Conservation (phyloP, 2,113 vertebrate genomes). For the Cromileptes altivelis region DNA sequence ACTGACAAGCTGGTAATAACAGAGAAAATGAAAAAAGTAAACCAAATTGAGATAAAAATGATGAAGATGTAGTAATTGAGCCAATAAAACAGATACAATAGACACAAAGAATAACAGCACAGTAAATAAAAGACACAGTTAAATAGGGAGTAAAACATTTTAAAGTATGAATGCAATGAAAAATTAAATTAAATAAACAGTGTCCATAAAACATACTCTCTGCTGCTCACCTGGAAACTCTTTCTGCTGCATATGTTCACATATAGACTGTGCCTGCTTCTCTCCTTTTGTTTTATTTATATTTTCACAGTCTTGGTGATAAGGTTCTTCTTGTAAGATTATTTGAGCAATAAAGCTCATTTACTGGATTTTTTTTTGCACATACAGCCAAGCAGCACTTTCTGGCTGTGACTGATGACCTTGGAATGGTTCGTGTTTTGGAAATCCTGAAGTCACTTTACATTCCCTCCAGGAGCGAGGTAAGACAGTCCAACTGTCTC, state of each 20-base stretch:
- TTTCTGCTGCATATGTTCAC: background rate
- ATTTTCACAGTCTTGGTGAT: background rate
- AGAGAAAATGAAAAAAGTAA: background rate
- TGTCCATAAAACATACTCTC: background rate
- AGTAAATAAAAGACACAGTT: background rate
- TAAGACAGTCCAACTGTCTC: conserved; percentile 63
- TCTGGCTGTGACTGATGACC: conserved; percentile 89
- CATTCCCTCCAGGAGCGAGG: conserved; percentile 86
- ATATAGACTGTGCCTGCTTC: too few species aligned
- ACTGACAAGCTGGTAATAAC: background rate
- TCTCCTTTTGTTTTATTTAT: background rate
- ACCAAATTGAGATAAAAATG: background rate
- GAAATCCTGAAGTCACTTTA: conserved; percentile 88
- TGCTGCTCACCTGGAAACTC: background rate
- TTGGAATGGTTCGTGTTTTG: conserved; percentile 89
- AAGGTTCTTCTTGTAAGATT: background rate
- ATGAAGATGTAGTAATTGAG: background rate
- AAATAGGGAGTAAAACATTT: background rate
- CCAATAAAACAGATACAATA: background rate
- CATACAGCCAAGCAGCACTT: conserved; percentile 89
- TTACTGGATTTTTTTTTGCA: conserved; percentile 28
- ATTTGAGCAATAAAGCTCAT: background rate
- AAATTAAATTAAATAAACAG: background rate
- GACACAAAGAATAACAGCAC: background rate
- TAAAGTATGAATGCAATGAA: background rate